Evolutionary conservation across 2,797 vertebrate genomes (phyloP), one percentile per base, ranked within the genome.

Genomic region (Champsocephalus gunnari): DNA sequence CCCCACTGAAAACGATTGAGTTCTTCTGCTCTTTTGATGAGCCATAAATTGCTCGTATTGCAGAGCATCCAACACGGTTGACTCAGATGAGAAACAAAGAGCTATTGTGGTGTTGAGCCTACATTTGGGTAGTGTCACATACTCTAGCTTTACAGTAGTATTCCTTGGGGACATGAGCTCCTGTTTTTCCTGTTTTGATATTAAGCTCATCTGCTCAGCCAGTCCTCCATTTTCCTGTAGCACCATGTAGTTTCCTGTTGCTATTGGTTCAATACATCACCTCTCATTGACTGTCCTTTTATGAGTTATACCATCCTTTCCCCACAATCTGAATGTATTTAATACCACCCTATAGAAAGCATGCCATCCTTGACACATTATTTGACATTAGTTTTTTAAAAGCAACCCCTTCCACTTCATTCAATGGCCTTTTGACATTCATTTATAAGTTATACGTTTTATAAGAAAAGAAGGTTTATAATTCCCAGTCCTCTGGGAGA

Each of bases 181-280:
- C 66, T 74, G 56, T 72, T 64, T 43, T 61, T 82, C 16, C n/a
- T 61, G 14, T 79, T 75, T 10, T 82, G 49, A 56, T 45, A 69
- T 71, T 73, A 12, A 72, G 58, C 49, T 68, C 70, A 71, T 76
- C 66, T 76, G 69, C 67, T 80, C 51, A 65, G 45, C 4, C 66
- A 53, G 14, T 65, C 56, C 64, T 81, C 71, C 48, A 66, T 80
- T 79, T 82, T 76, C 68, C 38, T 76, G 24, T 69, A 60, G 51
- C 56, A 61, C 41, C 54, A 59, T 34, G 44, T 5, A 47, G 57
- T 75, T 85, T 87, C 57, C 75, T 83, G 69, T 74, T 80, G 71
- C 41, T 50, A 32, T 59, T 71, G 9, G 21, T 50, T 72, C 14
- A 76, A 6, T 79, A 74, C 48, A n/a, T 73, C 19, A 53, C 32